Evolutionary conservation across 1,140 invertebrate species (phyloP), one percentile per base, ranked within the genome.

Genomic region (Piezodorus guildinii): DNA sequence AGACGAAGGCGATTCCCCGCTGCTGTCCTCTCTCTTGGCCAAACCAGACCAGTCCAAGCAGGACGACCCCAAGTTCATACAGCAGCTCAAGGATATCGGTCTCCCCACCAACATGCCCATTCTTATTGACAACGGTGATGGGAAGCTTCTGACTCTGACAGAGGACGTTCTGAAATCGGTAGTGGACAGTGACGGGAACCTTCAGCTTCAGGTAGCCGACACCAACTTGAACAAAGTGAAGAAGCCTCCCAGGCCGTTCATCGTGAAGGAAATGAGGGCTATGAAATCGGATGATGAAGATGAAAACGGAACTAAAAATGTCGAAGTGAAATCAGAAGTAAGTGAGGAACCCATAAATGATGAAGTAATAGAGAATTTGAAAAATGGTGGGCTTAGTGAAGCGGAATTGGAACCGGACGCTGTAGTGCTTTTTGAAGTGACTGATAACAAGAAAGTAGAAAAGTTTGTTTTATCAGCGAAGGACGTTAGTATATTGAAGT

Each of bases 151-250:
- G 8, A 79, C 78, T 51, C 75, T 80, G 10, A 79, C 78, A 62
- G 79, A 79, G 73, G 77, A 79, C 73, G 76, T 79, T 23, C 72
- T 79, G 21, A 72, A 78, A 60, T 77, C 78, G 19, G 68, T 72
- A 66, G 77, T 80, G 73, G 77, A 77, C 2, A 76, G 77, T 68
- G 78, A 77, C 67, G 78, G 75, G 60, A 76, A 76, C 67, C 76
- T 79, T 65, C 77, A 80, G 69, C 78, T 78, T 58, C 77, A 78
- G 70, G 76, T 79, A 6, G 76, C 78, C 44, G 78, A 79, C 68
- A 63, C 62, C 30, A 54, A 66, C 25, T 27, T 43, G 4, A 49
- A 63, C 43, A 56, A 58, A 63, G 34, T 43, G 17, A 56, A 58
- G 15, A 63, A 44, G 58, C 23, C 23, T 44, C 27, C 30, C 3